phyloP scores from a whole-genome alignment of 1,140 invertebrate genomes.

The Drosophila baimaii region DNA sequence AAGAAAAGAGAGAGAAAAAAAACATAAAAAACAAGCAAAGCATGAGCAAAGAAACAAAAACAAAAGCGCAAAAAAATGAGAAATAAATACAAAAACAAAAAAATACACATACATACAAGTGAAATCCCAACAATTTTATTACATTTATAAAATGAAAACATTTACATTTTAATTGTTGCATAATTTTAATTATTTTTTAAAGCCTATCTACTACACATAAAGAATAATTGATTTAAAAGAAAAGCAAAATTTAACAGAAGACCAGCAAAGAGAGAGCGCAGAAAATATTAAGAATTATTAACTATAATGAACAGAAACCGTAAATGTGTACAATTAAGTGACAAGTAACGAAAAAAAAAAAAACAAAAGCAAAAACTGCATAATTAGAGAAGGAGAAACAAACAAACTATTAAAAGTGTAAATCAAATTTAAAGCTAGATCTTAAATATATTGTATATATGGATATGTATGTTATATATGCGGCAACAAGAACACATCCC shows the following conservation, averaged over 20 bases:
- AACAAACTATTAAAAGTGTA: slow-evolving; percentile 82
- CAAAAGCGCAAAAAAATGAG: slow-evolving; percentile 46
- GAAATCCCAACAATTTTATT: slow-evolving; percentile 82
- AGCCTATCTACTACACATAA: slow-evolving; percentile 61
- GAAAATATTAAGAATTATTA: slow-evolving; percentile 50
- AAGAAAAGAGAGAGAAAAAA: slow-evolving; percentile 40
- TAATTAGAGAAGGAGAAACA: slow-evolving; percentile 54
- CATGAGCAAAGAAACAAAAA: slow-evolving; percentile 61
- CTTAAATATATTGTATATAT: slow-evolving; percentile 78
- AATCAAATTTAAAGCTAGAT: slow-evolving; percentile 79
- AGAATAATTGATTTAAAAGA: slow-evolving; percentile 64
- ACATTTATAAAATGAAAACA: slow-evolving; percentile 83
- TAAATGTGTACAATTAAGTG: slow-evolving; percentile 52
- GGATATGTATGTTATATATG: slow-evolving; percentile 77
- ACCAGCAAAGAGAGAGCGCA: slow-evolving; percentile 23
- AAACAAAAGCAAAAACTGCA: slow-evolving; percentile 39
- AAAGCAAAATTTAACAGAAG: slow-evolving; percentile 47
- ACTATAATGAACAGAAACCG: slow-evolving; percentile 42
- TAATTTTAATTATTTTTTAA: slow-evolving; percentile 83
- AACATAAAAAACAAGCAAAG: slow-evolving; percentile 33
- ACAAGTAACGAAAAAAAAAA: slow-evolving; percentile 14
- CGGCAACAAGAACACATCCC: slow-evolving; percentile 63
- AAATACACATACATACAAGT: slow-evolving; percentile 36
- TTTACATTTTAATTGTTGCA: slow-evolving; percentile 83
- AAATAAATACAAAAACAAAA: slow-evolving; percentile 42